Evolutionary conservation across 64 coral and sea anemone species (phyloP).

Genomic region (Cladopsammia gracilis): DNA sequence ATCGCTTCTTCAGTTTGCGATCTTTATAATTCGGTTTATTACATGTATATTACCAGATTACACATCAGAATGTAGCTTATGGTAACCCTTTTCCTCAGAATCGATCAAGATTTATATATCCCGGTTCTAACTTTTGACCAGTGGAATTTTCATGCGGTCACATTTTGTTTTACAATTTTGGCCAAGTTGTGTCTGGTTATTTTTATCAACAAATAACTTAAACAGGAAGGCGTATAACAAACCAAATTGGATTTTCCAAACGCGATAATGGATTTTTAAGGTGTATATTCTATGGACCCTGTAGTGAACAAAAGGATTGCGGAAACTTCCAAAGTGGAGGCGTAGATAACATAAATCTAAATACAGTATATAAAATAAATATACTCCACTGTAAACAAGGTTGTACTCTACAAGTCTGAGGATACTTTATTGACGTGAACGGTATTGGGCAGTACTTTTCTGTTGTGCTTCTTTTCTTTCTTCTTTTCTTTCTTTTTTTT

Average conservation of each 20-base stretch:
- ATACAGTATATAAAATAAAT: background rate
- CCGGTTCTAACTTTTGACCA: background rate
- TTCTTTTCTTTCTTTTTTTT: no score
- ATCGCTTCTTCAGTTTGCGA: background rate
- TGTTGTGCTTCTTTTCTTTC: no score
- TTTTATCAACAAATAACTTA: background rate
- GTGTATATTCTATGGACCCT: background rate
- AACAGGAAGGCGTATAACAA: background rate
- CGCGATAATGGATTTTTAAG: background rate
- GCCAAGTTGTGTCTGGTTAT: background rate
- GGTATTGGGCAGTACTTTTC: no score
- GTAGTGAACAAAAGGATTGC: background rate
- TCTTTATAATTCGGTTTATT: no score
- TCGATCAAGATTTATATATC: background rate
- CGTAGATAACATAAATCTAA: background rate
- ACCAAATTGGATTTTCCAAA: slow-evolving; percentile 27
- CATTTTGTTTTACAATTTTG: background rate
- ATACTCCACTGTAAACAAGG: slow-evolving; percentile 8
- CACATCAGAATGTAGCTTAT: background rate
- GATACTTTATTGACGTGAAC: no score
- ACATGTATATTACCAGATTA: background rate
- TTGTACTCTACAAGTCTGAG: background rate
- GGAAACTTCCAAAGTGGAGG: background rate
- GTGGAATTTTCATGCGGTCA: no score
- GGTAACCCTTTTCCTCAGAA: no score